These are phyloP conservation scores for Crocuta crocuta DNA, from an alignment of 2,113 vertebrate species.

Conservation along the genomic window DNA sequence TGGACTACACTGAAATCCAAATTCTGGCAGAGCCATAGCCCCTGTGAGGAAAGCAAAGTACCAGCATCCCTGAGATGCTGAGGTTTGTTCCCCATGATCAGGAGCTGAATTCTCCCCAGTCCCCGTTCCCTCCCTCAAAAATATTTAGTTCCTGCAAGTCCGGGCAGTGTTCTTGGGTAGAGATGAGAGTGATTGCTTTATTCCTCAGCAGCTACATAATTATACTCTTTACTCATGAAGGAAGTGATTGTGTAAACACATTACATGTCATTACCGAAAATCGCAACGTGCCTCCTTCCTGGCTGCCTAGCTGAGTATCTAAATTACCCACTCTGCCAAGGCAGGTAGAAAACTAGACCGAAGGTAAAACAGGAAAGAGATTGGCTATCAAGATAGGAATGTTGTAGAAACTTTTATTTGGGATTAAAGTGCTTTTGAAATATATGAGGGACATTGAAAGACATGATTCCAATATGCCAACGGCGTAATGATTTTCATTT, in stretches of 20 bases:
- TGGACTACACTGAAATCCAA: background rate
- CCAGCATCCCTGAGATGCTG: background rate
- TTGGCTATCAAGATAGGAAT: background rate
- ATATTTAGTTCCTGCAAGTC: background rate
- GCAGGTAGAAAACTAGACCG: background rate
- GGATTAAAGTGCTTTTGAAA: constrained; percentile 45
- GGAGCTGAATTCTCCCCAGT: background rate
- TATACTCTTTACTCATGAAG: constrained; percentile 56
- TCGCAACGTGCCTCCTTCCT: constrained; percentile 14
- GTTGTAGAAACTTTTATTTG: background rate
- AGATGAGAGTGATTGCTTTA: constrained; percentile 14
- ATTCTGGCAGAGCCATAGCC: background rate
- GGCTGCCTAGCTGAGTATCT: background rate
- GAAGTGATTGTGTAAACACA: constrained; percentile 53
- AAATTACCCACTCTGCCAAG: background rate
- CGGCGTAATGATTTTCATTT: background rate
- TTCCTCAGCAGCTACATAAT: background rate
- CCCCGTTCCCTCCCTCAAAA: background rate
- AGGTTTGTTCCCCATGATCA: background rate
- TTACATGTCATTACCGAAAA: constrained; percentile 40
- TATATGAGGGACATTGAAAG: background rate
- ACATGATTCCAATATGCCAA: background rate
- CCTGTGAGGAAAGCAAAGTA: constrained; percentile 5
- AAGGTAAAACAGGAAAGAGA: background rate
- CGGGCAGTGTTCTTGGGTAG: background rate